A percentile compares a stretch with the other conserved stretches of the same genome.
These are phyloP conservation scores for Lepisosteus oculatus DNA, from an alignment of 2,113 vertebrate genomes.

Conservation along the genomic window DNA sequence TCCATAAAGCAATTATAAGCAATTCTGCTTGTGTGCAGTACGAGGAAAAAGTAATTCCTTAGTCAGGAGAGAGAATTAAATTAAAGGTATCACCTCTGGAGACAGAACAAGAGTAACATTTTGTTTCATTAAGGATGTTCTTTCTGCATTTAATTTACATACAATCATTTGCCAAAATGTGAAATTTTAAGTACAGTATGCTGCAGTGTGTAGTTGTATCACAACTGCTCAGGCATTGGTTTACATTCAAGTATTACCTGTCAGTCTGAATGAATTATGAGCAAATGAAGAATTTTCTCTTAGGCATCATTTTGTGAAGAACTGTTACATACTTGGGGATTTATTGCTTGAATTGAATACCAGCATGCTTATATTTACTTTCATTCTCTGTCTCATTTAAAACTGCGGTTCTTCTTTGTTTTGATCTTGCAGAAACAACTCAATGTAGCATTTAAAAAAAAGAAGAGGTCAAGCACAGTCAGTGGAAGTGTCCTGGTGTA, in stretches of 20 bases:
- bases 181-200: not conserved
- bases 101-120: slow-evolving; percentile 17
- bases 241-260: not conserved
- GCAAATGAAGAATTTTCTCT: not conserved
- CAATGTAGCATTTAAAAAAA: too few relatives aligned
- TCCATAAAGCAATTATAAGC: slow-evolving; percentile 34
- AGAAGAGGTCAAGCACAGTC: too few relatives aligned
- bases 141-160: slow-evolving; percentile 39
- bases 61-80: slow-evolving; percentile 6
- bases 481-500: too few relatives aligned
- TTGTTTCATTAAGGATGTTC: slow-evolving; percentile 31
- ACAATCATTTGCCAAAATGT: slow-evolving; percentile 32
- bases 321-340: not conserved
- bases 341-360: not conserved
- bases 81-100: slow-evolving; percentile 24
- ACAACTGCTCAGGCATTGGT: slow-evolving; percentile 3
- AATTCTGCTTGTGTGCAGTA: slow-evolving; percentile 17
- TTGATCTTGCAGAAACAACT: too few relatives aligned
- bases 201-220: not conserved
- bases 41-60: slow-evolving; percentile 6
- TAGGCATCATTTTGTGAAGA: not conserved
- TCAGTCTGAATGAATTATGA: slow-evolving; percentile 14
- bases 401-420: too few relatives aligned
- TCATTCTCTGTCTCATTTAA: too few relatives aligned
- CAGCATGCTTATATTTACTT: too few relatives aligned